These are phyloP conservation scores for Alethe castanea DNA, from an alignment of 2,113 vertebrate genomes.

Conservation along the genomic window DNA sequence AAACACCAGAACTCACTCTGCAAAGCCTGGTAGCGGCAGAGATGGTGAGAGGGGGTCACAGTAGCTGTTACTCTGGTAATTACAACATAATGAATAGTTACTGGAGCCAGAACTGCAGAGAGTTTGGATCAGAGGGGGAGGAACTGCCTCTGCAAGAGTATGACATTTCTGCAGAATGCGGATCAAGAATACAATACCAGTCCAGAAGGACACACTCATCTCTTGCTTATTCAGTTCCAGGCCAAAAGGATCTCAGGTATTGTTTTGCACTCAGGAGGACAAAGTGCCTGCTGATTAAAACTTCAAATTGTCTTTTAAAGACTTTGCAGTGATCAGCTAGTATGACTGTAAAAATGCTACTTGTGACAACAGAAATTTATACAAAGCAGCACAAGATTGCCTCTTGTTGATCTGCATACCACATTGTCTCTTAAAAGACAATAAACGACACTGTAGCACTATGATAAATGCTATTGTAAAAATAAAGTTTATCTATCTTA, in stretches of 20 bases:
- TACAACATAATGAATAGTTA: not conserved
- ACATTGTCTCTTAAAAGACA: not conserved
- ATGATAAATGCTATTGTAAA: not conserved
- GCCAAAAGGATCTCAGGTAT: not conserved
- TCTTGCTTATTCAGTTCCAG: not conserved
- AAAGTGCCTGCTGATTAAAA: not conserved
- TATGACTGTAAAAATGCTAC: not conserved
- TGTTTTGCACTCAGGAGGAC: not conserved
- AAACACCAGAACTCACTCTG: not conserved
- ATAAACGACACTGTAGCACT: not conserved
- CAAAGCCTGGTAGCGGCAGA: not conserved
- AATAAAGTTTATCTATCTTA: not conserved
- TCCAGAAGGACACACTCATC: not conserved
- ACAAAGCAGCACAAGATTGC: not conserved
- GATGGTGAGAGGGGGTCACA: not conserved
- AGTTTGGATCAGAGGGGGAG: not conserved
- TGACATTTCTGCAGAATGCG: not conserved
- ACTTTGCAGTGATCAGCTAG: not conserved
- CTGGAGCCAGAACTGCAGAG: not conserved
- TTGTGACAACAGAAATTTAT: not conserved
- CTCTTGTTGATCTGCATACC: not conserved
- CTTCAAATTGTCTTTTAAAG: not conserved
- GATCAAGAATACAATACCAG: not conserved
- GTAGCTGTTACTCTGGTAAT: not conserved
- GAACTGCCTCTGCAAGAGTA: not conserved